These are phyloP conservation scores for Morelia viridis DNA, from an alignment of 2,797 vertebrate genomes.

Conservation along the genomic window DNA sequence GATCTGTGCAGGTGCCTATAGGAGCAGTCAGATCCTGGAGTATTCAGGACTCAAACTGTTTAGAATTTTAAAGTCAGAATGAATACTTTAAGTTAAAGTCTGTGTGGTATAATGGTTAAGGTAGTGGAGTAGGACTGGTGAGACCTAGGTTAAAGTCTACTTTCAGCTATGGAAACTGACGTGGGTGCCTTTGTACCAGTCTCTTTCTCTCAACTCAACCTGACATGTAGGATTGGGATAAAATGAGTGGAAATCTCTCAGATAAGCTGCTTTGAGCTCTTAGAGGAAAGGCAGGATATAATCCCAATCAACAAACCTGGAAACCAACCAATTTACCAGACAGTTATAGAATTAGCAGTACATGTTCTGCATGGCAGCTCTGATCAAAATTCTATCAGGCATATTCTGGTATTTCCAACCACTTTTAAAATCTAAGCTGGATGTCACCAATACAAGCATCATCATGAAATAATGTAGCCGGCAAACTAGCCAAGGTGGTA, in stretches of 20 bases:
- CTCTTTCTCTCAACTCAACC: not conserved
- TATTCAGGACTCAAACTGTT: not conserved
- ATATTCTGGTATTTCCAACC: not conserved
- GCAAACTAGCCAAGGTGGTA: not conserved
- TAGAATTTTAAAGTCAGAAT: not conserved
- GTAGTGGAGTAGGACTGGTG: not conserved
- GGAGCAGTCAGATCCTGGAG: not conserved
- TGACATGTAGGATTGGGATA: not conserved
- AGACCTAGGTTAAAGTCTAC: not conserved
- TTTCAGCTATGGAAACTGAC: not conserved
- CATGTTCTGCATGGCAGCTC: not conserved
- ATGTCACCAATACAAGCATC: not conserved
- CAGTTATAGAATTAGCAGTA: not conserved
- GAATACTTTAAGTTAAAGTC: not conserved
- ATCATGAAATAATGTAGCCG: not conserved
- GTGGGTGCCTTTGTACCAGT: not conserved
- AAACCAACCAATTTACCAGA: not conserved
- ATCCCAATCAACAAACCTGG: not conserved
- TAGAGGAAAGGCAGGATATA: not conserved
- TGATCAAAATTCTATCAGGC: not conserved
- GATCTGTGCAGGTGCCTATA: not conserved
- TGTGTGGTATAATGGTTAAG: too few relatives aligned
- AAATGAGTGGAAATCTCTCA: not conserved
- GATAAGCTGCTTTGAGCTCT: not conserved
- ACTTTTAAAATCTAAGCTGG: not conserved